Evolutionary conservation across 35 echinoderm and acorn worm species (phyloP), one percentile per base, ranked within the genome.

Genomic region (Hemicentrotus pulcherrimus): DNA sequence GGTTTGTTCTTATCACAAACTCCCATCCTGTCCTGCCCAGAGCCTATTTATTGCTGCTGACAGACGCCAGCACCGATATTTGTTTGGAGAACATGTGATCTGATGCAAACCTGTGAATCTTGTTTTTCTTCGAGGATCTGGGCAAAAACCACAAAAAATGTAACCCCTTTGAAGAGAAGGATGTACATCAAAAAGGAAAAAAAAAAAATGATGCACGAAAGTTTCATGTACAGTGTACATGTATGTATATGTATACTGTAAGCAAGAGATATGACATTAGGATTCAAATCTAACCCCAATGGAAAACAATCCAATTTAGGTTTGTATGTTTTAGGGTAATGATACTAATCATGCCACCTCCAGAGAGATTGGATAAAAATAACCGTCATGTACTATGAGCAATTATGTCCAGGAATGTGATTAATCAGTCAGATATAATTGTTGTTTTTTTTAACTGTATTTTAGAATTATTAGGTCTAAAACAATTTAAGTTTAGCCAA

Each of bases 1-100:
- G 91, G 91, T 93, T 93, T 93, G 91, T 58, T 93, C 91, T 93
- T 93, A 93, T 93, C 91, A 58, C 91, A 48, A 93, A 93, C 30
- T 58, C 91, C 91, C 91, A 93, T 93, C 91, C 91, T 93, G 91
- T 58, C 48, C 24, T 93, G 91, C 91, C 91, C 91, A 31, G 11
- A 58, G 46, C 47, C 46, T 46, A 93, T 58, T 50, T 93, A 58
- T 47, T 31, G 46, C 46, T 58, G 91, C 45, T 93, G 91, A 93
- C 91, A 93, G 91, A 93, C 48, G 91, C 46, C 48, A 30, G 15
- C 88, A 78, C 15, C 7, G 65, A 78, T 78, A 78, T 78, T 78
- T 78, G 65, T 78, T 78, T 78, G 65, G 65, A 78, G 65, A 78
- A 78, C 65, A 78, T 30, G 65, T 28, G 65, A 78, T 28, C 65